Conservation (phyloP, 2,888 invertebrate species). For the Cryptocheilus praepositus region DNA sequence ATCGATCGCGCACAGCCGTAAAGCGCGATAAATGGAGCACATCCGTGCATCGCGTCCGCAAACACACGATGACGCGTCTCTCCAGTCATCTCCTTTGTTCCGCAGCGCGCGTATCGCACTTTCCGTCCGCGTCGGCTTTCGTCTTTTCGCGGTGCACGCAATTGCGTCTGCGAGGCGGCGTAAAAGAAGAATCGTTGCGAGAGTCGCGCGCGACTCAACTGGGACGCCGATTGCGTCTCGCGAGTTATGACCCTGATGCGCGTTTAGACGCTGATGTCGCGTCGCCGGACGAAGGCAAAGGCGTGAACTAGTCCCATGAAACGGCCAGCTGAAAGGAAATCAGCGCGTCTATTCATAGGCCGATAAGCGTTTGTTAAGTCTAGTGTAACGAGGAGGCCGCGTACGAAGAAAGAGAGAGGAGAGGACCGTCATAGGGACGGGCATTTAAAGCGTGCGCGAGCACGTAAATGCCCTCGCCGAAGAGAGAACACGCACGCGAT, state of each 20-base stretch:
- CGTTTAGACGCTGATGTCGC: constrained; percentile 15
- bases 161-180: too few relatives aligned
- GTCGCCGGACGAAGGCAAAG: constrained; percentile 26
- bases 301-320: constrained; percentile 45
- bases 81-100: too few relatives aligned
- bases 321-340: constrained; percentile 59
- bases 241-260: constrained; percentile 15
- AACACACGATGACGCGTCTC: too few relatives aligned
- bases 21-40: too few relatives aligned
- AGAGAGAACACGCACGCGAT: too few relatives aligned
- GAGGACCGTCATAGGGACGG: neutral
- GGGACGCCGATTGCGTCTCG: neutral
- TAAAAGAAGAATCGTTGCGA: constrained; percentile 4
- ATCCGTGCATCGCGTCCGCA: too few relatives aligned
- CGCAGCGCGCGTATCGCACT: too few relatives aligned
- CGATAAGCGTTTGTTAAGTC: constrained; percentile 58
- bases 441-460: neutral
- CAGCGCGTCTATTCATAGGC: constrained; percentile 66
- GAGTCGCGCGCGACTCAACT: neutral
- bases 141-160: too few relatives aligned
- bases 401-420: constrained; percentile 16
- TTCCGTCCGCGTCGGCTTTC: too few relatives aligned
- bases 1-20: too few relatives aligned
- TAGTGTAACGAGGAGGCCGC: constrained; percentile 51
- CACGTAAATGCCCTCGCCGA: neutral